Percentiles rank a stretch among this genome's conserved stretches.
Evolutionary conservation across 2,888 invertebrate species (phyloP).

Genomic region (Stenotaenia linearis): DNA sequence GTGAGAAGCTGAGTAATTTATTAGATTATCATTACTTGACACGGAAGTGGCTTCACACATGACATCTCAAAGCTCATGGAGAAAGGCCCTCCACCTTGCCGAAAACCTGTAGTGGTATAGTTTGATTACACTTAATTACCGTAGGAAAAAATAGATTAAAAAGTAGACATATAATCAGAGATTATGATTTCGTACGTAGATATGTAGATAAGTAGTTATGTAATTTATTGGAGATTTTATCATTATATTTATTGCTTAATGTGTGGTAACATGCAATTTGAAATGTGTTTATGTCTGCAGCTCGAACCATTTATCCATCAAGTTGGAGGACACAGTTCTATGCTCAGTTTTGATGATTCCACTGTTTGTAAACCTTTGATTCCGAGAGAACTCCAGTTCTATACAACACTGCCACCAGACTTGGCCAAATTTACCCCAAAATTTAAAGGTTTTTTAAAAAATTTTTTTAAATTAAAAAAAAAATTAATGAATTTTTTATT

Average conservation of each 20-base stretch:
- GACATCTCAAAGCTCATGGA: neutral
- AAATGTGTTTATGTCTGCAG: slow-evolving; percentile 41
- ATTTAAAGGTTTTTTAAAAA: slow-evolving; percentile 53
- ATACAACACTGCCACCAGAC: slow-evolving; percentile 52
- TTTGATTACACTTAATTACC: neutral
- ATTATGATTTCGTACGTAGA: neutral
- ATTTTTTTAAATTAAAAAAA: too few relatives aligned
- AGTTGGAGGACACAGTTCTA: slow-evolving; percentile 54
- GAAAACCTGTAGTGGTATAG: neutral
- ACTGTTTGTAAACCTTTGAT: slow-evolving; percentile 56
- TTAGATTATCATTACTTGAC: neutral
- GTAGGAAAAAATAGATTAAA: too few relatives aligned
- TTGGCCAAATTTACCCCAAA: slow-evolving; percentile 53
- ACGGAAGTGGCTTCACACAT: neutral
- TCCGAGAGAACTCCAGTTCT: slow-evolving; percentile 53
- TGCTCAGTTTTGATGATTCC: slow-evolving; percentile 52
- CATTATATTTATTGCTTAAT: slow-evolving; percentile 33
- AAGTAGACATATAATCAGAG: too few relatives aligned
- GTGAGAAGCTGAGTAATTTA: neutral
- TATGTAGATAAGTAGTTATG: neutral
- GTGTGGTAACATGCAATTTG: too few relatives aligned
- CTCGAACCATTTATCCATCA: slow-evolving; percentile 55
- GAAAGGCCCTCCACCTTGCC: neutral
- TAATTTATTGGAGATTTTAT: slow-evolving; percentile 1
- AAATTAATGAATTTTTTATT: slow-evolving; percentile 18